Evolutionary conservation across 2,888 invertebrate species (phyloP).

Genomic region (Frankliniella fusca): DNA sequence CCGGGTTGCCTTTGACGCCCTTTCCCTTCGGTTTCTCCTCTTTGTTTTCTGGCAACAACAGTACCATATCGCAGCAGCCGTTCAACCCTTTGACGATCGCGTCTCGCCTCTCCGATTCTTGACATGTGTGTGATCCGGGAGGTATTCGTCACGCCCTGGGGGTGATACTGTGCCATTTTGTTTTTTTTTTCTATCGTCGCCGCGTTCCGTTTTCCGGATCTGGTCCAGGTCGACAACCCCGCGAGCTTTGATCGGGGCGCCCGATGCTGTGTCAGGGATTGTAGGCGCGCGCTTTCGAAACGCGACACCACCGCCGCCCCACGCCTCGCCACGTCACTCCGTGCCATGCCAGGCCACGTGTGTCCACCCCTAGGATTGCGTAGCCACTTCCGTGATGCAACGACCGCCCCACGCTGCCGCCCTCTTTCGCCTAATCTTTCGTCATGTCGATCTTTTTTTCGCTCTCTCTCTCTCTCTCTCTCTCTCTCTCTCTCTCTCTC

Average conservation of each 20-base stretch:
- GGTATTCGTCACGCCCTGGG: background rate
- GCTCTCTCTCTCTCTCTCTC: background rate
- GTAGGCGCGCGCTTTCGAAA: too few relatives aligned
- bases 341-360: too few relatives aligned
- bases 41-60: slow-evolving; percentile 14
- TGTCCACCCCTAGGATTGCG: slow-evolving; percentile 1
- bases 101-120: background rate
- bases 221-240: too few relatives aligned
- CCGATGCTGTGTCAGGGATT: too few relatives aligned
- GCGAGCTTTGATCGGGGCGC: too few relatives aligned
- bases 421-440: background rate
- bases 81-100: background rate
- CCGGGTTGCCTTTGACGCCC: too few relatives aligned
- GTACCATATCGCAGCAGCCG: background rate
- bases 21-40: background rate
- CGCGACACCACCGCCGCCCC: too few relatives aligned
- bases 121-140: background rate
- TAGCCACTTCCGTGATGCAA: background rate
- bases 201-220: background rate
- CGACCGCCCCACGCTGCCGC: background rate
- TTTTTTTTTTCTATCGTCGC: background rate
- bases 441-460: background rate
- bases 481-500: too few relatives aligned
- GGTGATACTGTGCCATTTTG: background rate
- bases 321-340: too few relatives aligned